Conservation (phyloP, 30 jellyfish, hydroid and myxozoan genomes). For the Hydractinia echinata region DNA sequence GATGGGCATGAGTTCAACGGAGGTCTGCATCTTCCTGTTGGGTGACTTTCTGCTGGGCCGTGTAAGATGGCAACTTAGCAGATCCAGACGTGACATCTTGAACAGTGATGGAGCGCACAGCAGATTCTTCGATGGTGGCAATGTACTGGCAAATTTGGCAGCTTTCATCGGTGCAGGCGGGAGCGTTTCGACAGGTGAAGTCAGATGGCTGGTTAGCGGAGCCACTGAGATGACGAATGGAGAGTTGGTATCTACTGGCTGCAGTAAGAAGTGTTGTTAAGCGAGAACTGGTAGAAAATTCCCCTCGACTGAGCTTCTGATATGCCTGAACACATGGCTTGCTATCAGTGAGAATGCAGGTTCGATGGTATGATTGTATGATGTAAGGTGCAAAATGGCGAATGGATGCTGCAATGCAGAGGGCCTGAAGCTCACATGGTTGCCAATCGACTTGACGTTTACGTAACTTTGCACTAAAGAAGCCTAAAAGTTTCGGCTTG, state of each 20-base stretch:
- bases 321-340: conserved; percentile 62
- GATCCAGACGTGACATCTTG: conserved; percentile 11
- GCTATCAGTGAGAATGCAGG: conserved; percentile 48
- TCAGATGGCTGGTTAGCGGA: conserved; percentile 4
- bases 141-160: conserved; percentile 25
- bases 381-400: conserved; percentile 46
- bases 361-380: conserved; percentile 42
- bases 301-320: conserved; percentile 40
- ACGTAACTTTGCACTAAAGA: conserved; percentile 45
- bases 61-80: neutral
- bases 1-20: neutral
- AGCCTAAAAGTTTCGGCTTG: conserved; percentile 45
- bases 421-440: conserved; percentile 54
- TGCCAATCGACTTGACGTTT: conserved; percentile 51
- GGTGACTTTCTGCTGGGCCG: neutral
- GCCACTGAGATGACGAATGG: conserved; percentile 8
- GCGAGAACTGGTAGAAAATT: conserved; percentile 40
- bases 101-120: conserved; percentile 12
- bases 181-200: conserved; percentile 24
- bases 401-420: conserved; percentile 51
- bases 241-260: conserved; percentile 23
- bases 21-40: conserved; percentile 8
- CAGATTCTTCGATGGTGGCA: conserved; percentile 8
- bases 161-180: conserved; percentile 9
- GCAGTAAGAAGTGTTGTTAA: conserved; percentile 42